Base-by-base conservation (phyloP, 2,888 invertebrate genomes). In the Gymnoscelis rufifasciata region DNA sequence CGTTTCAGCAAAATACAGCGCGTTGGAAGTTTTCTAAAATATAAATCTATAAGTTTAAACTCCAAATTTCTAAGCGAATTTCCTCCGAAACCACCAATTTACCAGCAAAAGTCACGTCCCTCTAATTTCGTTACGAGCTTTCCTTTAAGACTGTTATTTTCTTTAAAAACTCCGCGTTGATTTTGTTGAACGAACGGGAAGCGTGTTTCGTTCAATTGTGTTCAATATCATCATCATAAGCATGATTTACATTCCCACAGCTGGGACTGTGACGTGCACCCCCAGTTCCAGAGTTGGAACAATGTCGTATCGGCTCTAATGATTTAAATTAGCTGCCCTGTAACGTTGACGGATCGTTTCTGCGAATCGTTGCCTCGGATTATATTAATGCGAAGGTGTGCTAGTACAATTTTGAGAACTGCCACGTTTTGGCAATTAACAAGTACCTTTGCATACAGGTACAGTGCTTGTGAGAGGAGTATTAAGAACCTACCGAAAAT, bases 361-460 rank as follows among this genome's bases (percentile, higher is more conserved):
- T 45, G 49, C 50, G 56, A 49, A 30, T 53, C 14, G 27, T 15
- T 3, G 42, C 2, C 3, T 33, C 50, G 36, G 47, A 38, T 54
- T 43, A 50, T 44, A 49, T 50, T 43, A 53, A 52, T 37, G 51
- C 45, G 43, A 35, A 53, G 49, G 56, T 53, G 52, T 52, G 51
- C 51, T 37, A 48, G 47, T 53, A 45, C 53, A 49, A 53, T 56
- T 31, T 47, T 40, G 43, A 54, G 44, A 50, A 44, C 42, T 48
- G 49, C 60, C 68, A 69, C 70, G 68, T 67, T 60, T 57, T 44
- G 51, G 57, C 66, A 69, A 69, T 69, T 69, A 69, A 64, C 54
- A n/a, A n/a, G n/a, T 57, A 60, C 38, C 11, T 40, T 35, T 10
- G 15, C n/a, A n/a, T n/a, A n/a, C n/a, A n/a, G n/a, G n/a, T n/a